Conservation (phyloP, 1,140 invertebrate species). For the Patella vulgata region DNA sequence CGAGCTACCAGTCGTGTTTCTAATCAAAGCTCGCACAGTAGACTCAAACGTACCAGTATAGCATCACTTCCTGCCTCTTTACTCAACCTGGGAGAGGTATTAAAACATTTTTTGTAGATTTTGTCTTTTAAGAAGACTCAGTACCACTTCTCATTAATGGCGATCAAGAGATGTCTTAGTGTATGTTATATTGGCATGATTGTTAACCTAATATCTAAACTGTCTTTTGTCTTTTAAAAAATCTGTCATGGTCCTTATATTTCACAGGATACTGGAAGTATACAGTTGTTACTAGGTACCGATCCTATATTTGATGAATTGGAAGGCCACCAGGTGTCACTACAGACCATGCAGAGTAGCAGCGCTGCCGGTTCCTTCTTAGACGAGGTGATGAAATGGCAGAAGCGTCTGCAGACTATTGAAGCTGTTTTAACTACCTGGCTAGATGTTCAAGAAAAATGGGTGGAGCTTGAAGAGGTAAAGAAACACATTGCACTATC, state of each 20-base stretch:
- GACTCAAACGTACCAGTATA: constrained; percentile 59
- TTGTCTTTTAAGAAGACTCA: too few species aligned
- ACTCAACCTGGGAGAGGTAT: constrained; percentile 61
- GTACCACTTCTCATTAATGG: too few species aligned
- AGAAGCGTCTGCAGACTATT: constrained; percentile 64
- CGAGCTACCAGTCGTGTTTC: constrained; percentile 58
- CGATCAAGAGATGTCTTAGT: too few species aligned
- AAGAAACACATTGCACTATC: too few species aligned
- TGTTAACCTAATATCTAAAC: background rate
- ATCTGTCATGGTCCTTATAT: too few species aligned
- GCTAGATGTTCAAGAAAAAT: constrained; percentile 66
- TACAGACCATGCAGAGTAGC: constrained; percentile 64
- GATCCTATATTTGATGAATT: constrained; percentile 65
- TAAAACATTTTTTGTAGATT: constrained; percentile 5
- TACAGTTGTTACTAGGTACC: constrained; percentile 57
- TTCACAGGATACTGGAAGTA: constrained; percentile 48
- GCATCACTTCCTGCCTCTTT: constrained; percentile 62
- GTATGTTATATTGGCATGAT: background rate
- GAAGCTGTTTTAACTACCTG: constrained; percentile 63
- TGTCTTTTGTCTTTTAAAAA: too few species aligned
- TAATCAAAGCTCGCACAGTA: constrained; percentile 58
- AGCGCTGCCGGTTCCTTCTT: constrained; percentile 64
- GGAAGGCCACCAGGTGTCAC: constrained; percentile 64
- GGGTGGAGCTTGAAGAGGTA: constrained; percentile 65
- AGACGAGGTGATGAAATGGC: constrained; percentile 67